Evolutionary conservation across 1,140 invertebrate species (phyloP).

Genomic region (Drosophila parabipectinata): DNA sequence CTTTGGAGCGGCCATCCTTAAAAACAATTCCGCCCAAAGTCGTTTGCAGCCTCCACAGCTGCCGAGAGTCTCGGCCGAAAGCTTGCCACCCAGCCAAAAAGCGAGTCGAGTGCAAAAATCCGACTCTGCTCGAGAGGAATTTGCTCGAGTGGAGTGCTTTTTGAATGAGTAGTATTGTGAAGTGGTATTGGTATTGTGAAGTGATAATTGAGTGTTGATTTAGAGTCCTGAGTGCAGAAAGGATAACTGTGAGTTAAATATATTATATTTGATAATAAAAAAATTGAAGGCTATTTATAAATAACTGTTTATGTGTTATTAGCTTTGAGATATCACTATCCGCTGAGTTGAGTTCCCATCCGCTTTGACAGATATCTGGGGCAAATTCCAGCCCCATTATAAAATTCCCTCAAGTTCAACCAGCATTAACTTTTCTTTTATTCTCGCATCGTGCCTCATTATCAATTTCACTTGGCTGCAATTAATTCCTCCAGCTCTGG

Average conservation of each 20-base stretch:
- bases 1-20: conserved; percentile 66
- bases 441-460: conserved; percentile 29
- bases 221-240: too few relatives aligned
- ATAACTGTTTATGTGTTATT: not conserved
- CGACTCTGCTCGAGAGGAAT: conserved; percentile 7
- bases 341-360: not conserved
- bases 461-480: conserved; percentile 61
- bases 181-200: not conserved
- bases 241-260: too few relatives aligned
- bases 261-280: too few relatives aligned
- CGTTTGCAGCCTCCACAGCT: conserved; percentile 65
- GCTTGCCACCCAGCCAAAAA: conserved; percentile 38
- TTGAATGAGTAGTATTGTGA: conserved; percentile 23
- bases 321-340: conserved; percentile 2
- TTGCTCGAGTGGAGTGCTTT: not conserved
- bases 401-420: conserved; percentile 29
- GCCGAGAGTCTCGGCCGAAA: conserved; percentile 28
- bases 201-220: conserved; percentile 32
- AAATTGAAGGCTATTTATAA: not conserved
- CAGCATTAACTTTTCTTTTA: conserved; percentile 1
- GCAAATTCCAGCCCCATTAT: conserved; percentile 3
- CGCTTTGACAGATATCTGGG: not conserved
- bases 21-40: conserved; percentile 66
- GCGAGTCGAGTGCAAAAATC: conserved; percentile 50
- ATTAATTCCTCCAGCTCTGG: conserved; percentile 36